These are phyloP conservation scores for Potorous gilbertii DNA, from an alignment of 2,797 vertebrate genomes.

Conservation along the genomic window DNA sequence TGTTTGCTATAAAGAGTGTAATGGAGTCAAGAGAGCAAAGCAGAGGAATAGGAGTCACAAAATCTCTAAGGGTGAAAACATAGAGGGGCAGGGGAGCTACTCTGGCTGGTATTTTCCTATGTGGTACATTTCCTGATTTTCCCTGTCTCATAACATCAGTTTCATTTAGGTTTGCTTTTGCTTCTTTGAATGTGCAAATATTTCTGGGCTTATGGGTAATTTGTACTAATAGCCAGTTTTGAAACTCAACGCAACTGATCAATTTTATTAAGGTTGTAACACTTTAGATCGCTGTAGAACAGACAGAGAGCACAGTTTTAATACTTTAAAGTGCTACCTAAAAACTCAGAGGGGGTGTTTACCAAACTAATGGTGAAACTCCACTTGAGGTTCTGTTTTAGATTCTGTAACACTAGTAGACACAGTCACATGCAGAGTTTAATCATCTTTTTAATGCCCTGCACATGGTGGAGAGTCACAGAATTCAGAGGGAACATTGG, in stretches of 20 bases:
- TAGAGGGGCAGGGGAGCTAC: neutral
- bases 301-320: neutral
- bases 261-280: neutral
- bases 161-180: slow-evolving; percentile 37
- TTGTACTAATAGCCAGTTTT: slow-evolving; percentile 24
- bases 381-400: slow-evolving; percentile 47
- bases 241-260: slow-evolving; percentile 38
- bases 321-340: slow-evolving; percentile 23
- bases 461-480: slow-evolving; percentile 1
- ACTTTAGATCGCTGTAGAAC: neutral
- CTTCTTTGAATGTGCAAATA: slow-evolving; percentile 33
- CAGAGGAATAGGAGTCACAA: neutral
- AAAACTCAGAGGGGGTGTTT: slow-evolving; percentile 29
- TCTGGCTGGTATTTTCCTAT: neutral
- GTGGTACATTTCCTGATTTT: slow-evolving; percentile 5
- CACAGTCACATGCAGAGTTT: slow-evolving; percentile 44
- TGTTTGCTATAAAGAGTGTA: slow-evolving; percentile 16
- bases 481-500: slow-evolving; percentile 14
- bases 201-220: neutral
- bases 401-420: slow-evolving; percentile 55
- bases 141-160: neutral
- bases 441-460: slow-evolving; percentile 55
- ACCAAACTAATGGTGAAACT: slow-evolving; percentile 35
- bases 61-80: slow-evolving; percentile 19
- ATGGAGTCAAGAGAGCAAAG: slow-evolving; percentile 36